Evolutionary conservation across 2,888 invertebrate species (phyloP).

Genomic region (Thysanoteuthis rhombus): DNA sequence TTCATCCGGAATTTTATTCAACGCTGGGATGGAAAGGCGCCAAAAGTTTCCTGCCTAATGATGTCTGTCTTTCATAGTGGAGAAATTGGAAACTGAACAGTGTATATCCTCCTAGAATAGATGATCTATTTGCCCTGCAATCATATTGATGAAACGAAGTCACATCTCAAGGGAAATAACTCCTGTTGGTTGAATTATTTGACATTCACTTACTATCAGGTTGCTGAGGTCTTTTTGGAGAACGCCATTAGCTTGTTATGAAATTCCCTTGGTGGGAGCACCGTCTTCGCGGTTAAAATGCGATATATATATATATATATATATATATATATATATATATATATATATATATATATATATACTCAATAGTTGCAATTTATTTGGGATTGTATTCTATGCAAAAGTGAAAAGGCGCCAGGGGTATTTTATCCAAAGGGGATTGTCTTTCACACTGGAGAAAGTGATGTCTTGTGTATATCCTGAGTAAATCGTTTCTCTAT

Average conservation of each 20-base stretch:
- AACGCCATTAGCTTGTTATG: neutral
- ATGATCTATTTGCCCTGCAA: neutral
- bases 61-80: neutral
- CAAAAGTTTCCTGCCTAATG: neutral
- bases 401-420: too few relatives aligned
- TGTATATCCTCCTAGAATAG: neutral
- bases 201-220: neutral
- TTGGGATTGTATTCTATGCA: too few relatives aligned
- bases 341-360: too few relatives aligned
- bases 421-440: too few relatives aligned
- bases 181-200: neutral
- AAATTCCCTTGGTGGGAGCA: neutral
- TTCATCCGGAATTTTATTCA: neutral
- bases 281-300: too few relatives aligned
- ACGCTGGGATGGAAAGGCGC: neutral
- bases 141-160: neutral
- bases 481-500: too few relatives aligned
- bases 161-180: neutral
- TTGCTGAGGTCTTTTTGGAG: neutral
- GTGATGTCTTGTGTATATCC: too few relatives aligned
- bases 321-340: too few relatives aligned
- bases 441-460: too few relatives aligned
- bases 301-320: too few relatives aligned
- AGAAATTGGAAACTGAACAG: neutral
- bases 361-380: too few relatives aligned